Evolutionary conservation across 2,113 vertebrate genomes (phyloP).

Genomic region (Siniperca chuatsi): DNA sequence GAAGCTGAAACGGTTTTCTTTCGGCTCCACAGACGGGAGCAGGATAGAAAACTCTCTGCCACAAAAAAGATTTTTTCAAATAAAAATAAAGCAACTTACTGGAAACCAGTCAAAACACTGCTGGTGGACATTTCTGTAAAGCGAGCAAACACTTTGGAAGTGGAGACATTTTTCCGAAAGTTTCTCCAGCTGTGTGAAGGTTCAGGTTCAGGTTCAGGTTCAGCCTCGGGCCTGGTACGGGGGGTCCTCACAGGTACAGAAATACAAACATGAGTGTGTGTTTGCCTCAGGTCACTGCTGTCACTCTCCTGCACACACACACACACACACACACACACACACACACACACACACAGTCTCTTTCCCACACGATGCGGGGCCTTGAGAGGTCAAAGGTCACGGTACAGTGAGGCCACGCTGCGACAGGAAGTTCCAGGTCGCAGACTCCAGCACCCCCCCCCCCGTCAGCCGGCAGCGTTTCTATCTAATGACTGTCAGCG

Average conservation of each 20-base stretch:
- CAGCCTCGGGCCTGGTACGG: neutral
- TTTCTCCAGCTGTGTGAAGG: neutral
- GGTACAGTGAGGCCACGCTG: slow-evolving; percentile 30
- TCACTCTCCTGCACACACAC: slow-evolving; percentile 17
- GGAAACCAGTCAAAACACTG: too few species aligned
- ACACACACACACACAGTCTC: slow-evolving; percentile 12
- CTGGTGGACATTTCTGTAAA: too few species aligned
- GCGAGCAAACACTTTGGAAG: too few species aligned
- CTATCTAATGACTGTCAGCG: slow-evolving; percentile 10
- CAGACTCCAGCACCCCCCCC: slow-evolving; percentile 13
- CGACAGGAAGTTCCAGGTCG: slow-evolving; percentile 24
- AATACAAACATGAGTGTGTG: slow-evolving; percentile 12
- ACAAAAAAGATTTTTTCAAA: too few species aligned
- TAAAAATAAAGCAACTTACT: too few species aligned
- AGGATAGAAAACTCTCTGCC: too few species aligned
- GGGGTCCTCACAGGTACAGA: slow-evolving; percentile 27
- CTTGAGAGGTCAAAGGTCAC: slow-evolving; percentile 33
- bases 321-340: slow-evolving; percentile 15
- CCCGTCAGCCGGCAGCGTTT: slow-evolving; percentile 35
- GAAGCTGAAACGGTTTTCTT: too few species aligned
- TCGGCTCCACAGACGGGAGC: too few species aligned
- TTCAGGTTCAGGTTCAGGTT: neutral
- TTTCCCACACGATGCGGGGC: slow-evolving; percentile 1
- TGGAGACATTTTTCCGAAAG: too few species aligned
- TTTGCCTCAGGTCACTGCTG: slow-evolving; percentile 35